Evolutionary conservation across 2,113 vertebrate species (phyloP).

Genomic region (Seriola dumerili): DNA sequence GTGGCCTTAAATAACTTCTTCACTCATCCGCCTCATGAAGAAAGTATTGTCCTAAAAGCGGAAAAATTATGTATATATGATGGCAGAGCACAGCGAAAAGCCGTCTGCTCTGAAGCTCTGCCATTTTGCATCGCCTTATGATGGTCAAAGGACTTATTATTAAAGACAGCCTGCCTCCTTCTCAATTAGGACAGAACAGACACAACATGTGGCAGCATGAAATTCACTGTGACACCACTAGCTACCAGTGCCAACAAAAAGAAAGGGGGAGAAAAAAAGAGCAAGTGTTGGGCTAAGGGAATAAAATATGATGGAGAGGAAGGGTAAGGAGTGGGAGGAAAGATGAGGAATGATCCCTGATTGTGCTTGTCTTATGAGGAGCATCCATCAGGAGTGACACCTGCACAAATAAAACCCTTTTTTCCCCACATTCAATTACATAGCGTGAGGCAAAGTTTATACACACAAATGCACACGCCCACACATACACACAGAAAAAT

Average conservation of each 20-base stretch:
- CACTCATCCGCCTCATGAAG: neutral
- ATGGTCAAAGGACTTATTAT: slow-evolving; percentile 54
- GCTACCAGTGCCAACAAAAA: slow-evolving; percentile 43
- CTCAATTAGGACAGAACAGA: slow-evolving; percentile 71
- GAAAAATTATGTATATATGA: slow-evolving; percentile 15
- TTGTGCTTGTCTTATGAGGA: slow-evolving; percentile 84
- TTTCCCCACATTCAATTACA: slow-evolving; percentile 77
- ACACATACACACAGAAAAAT: neutral
- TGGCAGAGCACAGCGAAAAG: slow-evolving; percentile 23
- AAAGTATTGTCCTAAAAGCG: slow-evolving; percentile 10
- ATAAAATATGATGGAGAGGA: slow-evolving; percentile 71
- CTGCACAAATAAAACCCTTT: slow-evolving; percentile 76
- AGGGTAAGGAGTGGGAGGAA: slow-evolving; percentile 73
- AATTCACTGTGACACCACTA: slow-evolving; percentile 66
- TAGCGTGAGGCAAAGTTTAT: slow-evolving; percentile 28
- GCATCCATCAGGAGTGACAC: slow-evolving; percentile 84
- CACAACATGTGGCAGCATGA: slow-evolving; percentile 65
- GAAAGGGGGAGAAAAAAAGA: neutral
- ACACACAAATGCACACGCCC: slow-evolving; percentile 39
- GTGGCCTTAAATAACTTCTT: slow-evolving; percentile 15
- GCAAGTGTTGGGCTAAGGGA: slow-evolving; percentile 44
- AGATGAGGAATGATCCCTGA: slow-evolving; percentile 83
- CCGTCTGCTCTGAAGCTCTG: slow-evolving; percentile 1
- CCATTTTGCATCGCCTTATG: slow-evolving; percentile 18
- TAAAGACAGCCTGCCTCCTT: slow-evolving; percentile 57